A percentile compares a stretch with the other conserved stretches of the same genome.
phyloP scores from a whole-genome alignment of 1,140 invertebrate genomes.

The Hyposmocoma kahamanoa region DNA sequence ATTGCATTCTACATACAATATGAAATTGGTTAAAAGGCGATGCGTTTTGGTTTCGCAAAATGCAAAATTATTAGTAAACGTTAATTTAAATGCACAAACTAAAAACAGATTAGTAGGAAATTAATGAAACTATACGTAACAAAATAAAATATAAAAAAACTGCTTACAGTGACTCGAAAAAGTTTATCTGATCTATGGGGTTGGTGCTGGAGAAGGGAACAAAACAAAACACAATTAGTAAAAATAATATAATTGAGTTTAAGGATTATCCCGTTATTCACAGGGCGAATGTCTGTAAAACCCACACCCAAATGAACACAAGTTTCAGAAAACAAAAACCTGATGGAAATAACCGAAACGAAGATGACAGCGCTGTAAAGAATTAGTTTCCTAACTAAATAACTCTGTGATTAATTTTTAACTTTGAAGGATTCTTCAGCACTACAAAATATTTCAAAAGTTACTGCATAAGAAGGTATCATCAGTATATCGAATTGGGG shows the following conservation, averaged over 20 bases:
- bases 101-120: constrained; percentile 11
- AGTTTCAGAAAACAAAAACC: too few species aligned
- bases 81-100: constrained; percentile 10
- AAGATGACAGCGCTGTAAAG: too few species aligned
- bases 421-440: background rate
- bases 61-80: constrained; percentile 27
- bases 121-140: constrained; percentile 23
- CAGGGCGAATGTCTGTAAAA: constrained; percentile 4
- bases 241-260: constrained; percentile 19
- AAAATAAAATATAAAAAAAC: constrained; percentile 32
- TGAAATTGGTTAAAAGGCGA: too few species aligned
- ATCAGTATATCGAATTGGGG: too few species aligned
- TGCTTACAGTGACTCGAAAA: constrained; percentile 71
- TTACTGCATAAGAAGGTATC: background rate
- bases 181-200: constrained; percentile 71
- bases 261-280: background rate
- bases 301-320: constrained; percentile 10
- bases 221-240: constrained; percentile 58
- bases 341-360: too few species aligned
- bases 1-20: too few species aligned
- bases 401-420: too few species aligned
- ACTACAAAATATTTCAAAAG: background rate
- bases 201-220: constrained; percentile 57
- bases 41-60: too few species aligned
- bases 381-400: too few species aligned